Percentiles rank a stretch among this genome's conserved stretches.
Evolutionary conservation across 92 coral and sea anemone species (phyloP).

Genomic region (Porites divaricata): DNA sequence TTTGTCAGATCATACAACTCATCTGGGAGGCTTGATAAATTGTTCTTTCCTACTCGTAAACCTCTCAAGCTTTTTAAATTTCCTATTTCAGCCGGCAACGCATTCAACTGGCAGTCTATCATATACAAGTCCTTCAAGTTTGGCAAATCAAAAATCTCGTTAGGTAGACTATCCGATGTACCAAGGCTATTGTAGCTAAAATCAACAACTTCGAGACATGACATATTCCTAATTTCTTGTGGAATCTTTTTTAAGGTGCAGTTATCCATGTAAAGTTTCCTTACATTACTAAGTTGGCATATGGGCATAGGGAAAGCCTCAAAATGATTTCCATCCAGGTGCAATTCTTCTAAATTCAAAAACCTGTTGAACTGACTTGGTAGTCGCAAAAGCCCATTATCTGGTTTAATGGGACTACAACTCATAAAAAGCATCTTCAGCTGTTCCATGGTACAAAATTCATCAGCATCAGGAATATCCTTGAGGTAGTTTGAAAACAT

Average conservation of each 20-base stretch:
- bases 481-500: conserved; percentile 73
- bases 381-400: conserved; percentile 54
- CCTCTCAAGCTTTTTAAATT: conserved; percentile 71
- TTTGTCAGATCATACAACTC: conserved; percentile 66
- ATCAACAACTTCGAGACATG: conserved; percentile 68
- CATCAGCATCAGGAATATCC: conserved; percentile 63
- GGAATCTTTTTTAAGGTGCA: conserved; percentile 79
- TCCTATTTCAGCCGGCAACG: conserved; percentile 75
- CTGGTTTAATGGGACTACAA: conserved; percentile 56
- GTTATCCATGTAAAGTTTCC: conserved; percentile 75
- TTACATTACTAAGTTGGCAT: conserved; percentile 56
- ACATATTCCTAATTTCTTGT: conserved; percentile 53
- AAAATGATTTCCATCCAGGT: conserved; percentile 78
- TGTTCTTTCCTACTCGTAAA: conserved; percentile 68
- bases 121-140: conserved; percentile 73
- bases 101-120: conserved; percentile 60
- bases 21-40: conserved; percentile 70
- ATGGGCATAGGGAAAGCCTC: conserved; percentile 75
- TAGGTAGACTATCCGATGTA: conserved; percentile 52
- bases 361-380: conserved; percentile 68
- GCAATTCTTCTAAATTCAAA: conserved; percentile 52
- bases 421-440: conserved; percentile 67
- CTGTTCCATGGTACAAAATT: conserved; percentile 56
- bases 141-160: conserved; percentile 68
- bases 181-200: conserved; percentile 77